These are phyloP conservation scores for Cossypha niveicapilla DNA, from an alignment of 2,797 vertebrate genomes.

Conservation along the genomic window DNA sequence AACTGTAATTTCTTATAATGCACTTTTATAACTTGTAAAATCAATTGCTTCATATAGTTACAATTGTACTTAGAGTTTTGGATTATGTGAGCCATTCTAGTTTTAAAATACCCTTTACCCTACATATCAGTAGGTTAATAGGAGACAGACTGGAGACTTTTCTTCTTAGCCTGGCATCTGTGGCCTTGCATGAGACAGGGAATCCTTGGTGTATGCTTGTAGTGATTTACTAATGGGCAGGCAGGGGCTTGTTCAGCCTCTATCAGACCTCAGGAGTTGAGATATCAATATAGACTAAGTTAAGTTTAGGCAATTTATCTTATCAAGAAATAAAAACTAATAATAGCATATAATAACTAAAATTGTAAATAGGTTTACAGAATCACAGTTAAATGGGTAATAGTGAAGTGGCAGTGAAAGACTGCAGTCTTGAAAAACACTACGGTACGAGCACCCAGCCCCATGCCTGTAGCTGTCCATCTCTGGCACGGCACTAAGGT, in stretches of 20 bases:
- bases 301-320: no score
- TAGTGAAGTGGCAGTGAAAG: neutral
- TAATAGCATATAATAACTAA: neutral
- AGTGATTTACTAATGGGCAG: neutral
- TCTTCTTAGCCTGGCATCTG: neutral
- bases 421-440: rapidly evolving
- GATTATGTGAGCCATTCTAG: neutral
- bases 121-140: neutral
- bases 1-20: neutral
- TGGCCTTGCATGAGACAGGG: rapidly evolving
- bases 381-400: neutral
- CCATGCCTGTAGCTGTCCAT: rapidly evolving
- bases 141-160: neutral
- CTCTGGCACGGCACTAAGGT: neutral
- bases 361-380: neutral
- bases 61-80: neutral
- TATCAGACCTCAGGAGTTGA: neutral
- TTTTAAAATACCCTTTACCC: neutral
- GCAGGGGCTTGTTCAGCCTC: neutral
- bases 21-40: neutral
- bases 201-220: neutral
- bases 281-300: neutral
- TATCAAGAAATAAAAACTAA: neutral
- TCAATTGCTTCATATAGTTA: neutral
- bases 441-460: rapidly evolving